A percentile compares a stretch with the other conserved stretches of the same genome.
These are phyloP conservation scores for Drosophila varians DNA, from an alignment of 1,140 invertebrate species.

Conservation along the genomic window DNA sequence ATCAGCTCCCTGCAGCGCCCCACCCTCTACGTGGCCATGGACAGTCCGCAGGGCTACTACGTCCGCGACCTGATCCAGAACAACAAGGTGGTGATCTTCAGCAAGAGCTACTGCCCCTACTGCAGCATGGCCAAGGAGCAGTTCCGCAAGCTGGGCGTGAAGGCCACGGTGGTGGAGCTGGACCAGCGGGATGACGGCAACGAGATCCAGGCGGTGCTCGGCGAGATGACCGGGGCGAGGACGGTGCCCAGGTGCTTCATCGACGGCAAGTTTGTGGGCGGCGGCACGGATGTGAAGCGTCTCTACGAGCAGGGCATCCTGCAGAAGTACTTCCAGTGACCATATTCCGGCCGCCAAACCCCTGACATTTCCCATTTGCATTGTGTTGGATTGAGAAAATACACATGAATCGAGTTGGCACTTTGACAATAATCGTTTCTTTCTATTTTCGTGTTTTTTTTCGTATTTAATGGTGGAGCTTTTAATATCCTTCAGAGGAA, in stretches of 20 bases:
- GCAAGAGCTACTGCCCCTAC: slow-evolving; percentile 94
- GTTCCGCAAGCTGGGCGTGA: slow-evolving; percentile 89
- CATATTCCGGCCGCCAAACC: not conserved
- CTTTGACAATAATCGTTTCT: not conserved
- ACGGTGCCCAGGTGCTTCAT: slow-evolving; percentile 96
- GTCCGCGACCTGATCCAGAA: slow-evolving; percentile 87
- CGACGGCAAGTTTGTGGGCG: slow-evolving; percentile 95
- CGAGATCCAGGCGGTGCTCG: slow-evolving; percentile 91
- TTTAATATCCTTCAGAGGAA: not conserved
- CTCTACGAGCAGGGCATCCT: slow-evolving; percentile 89
- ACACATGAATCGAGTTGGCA: not conserved
- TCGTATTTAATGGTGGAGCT: too few relatives aligned
- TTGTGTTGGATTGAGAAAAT: not conserved
- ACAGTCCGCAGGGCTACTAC: slow-evolving; percentile 54
- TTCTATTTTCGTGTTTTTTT: too few relatives aligned
- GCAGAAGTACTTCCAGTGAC: slow-evolving; percentile 68
- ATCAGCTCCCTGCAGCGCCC: slow-evolving; percentile 58
- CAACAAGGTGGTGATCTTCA: slow-evolving; percentile 94
- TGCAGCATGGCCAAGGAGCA: slow-evolving; percentile 93
- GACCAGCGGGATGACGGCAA: slow-evolving; percentile 90
- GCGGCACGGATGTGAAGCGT: slow-evolving; percentile 93
- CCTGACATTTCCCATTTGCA: too few relatives aligned
- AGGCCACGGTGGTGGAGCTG: slow-evolving; percentile 90
- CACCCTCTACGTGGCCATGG: slow-evolving; percentile 50
- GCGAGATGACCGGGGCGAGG: slow-evolving; percentile 91